phyloP scores from a whole-genome alignment of 2,888 invertebrate species.

The Anagyrus pseudococci region DNA sequence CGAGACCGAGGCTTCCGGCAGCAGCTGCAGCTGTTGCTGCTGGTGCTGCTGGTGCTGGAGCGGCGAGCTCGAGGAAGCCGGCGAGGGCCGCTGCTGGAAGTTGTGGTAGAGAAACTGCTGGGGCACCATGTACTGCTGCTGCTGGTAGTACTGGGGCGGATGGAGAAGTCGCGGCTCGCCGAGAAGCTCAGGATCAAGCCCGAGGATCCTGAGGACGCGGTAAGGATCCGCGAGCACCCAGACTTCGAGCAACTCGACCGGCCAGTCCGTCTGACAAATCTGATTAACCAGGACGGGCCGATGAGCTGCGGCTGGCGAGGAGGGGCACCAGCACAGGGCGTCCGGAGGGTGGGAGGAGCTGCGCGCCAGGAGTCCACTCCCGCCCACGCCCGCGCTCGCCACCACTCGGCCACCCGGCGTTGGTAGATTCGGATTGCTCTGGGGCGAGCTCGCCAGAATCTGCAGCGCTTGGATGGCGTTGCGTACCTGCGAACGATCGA shows the following conservation, averaged over 20 bases:
- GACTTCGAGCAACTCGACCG: conserved; percentile 68
- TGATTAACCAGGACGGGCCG: conserved; percentile 42
- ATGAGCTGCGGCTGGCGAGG: conserved; percentile 36
- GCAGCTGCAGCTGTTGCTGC: conserved; percentile 56
- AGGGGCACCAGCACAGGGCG: conserved; percentile 77
- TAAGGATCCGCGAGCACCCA: conserved; percentile 78
- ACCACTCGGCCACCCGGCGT: conserved; percentile 56
- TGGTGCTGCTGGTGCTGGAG: conserved; percentile 49
- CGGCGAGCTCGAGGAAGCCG: conserved; percentile 47
- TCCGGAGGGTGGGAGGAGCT: conserved; percentile 87
- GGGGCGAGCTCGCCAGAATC: conserved; percentile 82
- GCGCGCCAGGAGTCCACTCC: conserved; percentile 69
- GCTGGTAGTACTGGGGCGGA: too few species aligned
- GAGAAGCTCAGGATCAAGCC: conserved; percentile 71
- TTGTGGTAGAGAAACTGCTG: too few species aligned
- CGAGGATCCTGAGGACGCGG: conserved; percentile 75
- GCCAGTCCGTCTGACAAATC: conserved; percentile 70
- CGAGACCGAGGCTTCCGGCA: conserved; percentile 58
- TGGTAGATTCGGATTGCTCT: conserved; percentile 82
- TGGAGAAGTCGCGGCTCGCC: too few species aligned
- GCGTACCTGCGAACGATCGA: conserved; percentile 67
- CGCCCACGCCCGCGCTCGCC: conserved; percentile 9
- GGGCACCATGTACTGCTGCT: too few species aligned
- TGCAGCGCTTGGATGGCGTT: conserved; percentile 85
- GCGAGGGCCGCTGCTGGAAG: conserved; percentile 57